Conservation (phyloP, 2,888 invertebrate genomes). For the Drosophila buzzatii region DNA sequence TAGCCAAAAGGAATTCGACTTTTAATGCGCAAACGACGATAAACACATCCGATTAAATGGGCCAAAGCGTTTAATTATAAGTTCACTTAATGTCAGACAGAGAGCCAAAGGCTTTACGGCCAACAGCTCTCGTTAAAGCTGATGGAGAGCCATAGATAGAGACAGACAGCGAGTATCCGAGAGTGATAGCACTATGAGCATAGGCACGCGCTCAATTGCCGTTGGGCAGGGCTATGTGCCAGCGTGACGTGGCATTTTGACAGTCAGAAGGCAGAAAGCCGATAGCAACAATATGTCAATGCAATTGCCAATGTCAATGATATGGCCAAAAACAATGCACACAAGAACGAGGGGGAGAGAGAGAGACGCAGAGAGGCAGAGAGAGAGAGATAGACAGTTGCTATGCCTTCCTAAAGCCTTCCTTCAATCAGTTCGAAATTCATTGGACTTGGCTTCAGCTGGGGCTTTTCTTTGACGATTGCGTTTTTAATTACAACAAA, state of each 20-base stretch:
- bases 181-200: conserved; percentile 12
- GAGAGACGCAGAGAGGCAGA: neutral
- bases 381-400: neutral
- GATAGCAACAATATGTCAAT: conserved; percentile 79
- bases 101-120: conserved; percentile 67
- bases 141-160: conserved; percentile 1
- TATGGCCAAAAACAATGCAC: conserved; percentile 32
- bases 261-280: conserved; percentile 54
- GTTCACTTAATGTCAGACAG: conserved; percentile 72
- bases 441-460: conserved; percentile 34
- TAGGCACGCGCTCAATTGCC: conserved; percentile 41
- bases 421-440: conserved; percentile 48
- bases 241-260: conserved; percentile 73
- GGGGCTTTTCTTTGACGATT: conserved; percentile 55
- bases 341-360: neutral
- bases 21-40: conserved; percentile 54
- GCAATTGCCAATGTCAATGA: conserved; percentile 68
- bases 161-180: neutral
- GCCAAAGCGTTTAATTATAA: conserved; percentile 81
- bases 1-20: conserved; percentile 35
- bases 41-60: conserved; percentile 73
- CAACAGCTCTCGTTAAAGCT: conserved; percentile 40
- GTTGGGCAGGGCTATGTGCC: conserved; percentile 33
- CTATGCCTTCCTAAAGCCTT: conserved; percentile 3
- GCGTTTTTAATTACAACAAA: conserved; percentile 68